Conservation (phyloP, 2,797 vertebrate genomes). For the Eurystomus glaucurus region DNA sequence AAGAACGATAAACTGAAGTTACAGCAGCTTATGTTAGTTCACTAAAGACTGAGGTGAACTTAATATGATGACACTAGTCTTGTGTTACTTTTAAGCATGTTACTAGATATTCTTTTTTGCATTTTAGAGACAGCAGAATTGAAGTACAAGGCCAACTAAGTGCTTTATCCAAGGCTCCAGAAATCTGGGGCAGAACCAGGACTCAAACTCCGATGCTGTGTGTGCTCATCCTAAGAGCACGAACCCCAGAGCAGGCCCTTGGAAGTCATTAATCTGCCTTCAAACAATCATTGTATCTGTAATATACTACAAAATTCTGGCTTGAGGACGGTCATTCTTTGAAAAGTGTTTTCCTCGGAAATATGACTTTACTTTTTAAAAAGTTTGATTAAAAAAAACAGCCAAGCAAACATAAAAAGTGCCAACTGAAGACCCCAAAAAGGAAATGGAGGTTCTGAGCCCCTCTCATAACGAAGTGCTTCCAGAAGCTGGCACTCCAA, state of each 20-base stretch:
- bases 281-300: neutral
- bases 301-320: neutral
- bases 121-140: neutral
- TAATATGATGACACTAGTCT: neutral
- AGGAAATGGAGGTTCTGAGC: neutral
- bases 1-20: neutral
- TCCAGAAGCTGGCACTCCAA: neutral
- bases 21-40: neutral
- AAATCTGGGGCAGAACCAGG: neutral
- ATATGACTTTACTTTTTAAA: neutral
- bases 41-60: neutral
- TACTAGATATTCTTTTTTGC: neutral
- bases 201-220: neutral
- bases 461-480: neutral
- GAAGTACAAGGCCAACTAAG: neutral
- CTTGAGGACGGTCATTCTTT: neutral
- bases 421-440: neutral
- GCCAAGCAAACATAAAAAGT: neutral
- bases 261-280: neutral
- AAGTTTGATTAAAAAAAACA: neutral
- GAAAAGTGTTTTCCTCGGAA: neutral
- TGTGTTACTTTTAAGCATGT: neutral
- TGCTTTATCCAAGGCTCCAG: neutral
- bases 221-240: neutral
- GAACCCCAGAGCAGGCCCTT: neutral